phyloP scores from a whole-genome alignment of 2,797 vertebrate genomes.

The Cetoscarus ocellatus region DNA sequence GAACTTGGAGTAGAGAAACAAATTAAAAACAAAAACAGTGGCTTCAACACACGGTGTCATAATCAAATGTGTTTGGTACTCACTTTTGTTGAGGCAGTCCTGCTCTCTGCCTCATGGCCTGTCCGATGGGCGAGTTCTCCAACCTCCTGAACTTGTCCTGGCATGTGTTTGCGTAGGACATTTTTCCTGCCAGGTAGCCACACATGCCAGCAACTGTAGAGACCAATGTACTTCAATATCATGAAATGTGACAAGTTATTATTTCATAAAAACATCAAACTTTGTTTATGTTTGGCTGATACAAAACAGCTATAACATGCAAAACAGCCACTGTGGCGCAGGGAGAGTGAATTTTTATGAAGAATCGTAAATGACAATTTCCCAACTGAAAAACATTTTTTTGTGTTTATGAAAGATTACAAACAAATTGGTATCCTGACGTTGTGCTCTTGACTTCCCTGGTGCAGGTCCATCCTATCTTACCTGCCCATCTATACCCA shows the following conservation, averaged over 20 bases:
- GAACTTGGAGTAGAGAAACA: conserved; percentile 33
- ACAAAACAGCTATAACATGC: too few species aligned
- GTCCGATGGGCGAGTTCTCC: conserved; percentile 92
- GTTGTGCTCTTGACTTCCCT: too few species aligned
- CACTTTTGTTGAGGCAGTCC: conserved; percentile 79
- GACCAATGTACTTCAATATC: conserved; percentile 15
- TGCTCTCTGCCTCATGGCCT: conserved; percentile 84
- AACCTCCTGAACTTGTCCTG: conserved; percentile 92
- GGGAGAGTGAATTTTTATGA: too few species aligned
- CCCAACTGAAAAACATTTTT: too few species aligned
- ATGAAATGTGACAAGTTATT: not conserved
- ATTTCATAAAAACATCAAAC: not conserved
- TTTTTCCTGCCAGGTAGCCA: conserved; percentile 90
- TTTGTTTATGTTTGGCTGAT: too few species aligned
- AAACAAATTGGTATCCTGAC: too few species aligned
- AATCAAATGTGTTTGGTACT: conserved; percentile 57
- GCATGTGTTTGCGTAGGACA: conserved; percentile 92
- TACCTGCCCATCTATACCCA: too few species aligned
- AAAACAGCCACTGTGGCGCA: too few species aligned
- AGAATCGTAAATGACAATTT: too few species aligned
- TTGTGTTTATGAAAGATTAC: too few species aligned
- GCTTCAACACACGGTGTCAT: not conserved
- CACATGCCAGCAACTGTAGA: conserved; percentile 75
- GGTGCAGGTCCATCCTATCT: too few species aligned
- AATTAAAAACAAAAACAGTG: not conserved